Conservation (phyloP, 1,140 invertebrate genomes). For the Brachionus plicatilis region DNA sequence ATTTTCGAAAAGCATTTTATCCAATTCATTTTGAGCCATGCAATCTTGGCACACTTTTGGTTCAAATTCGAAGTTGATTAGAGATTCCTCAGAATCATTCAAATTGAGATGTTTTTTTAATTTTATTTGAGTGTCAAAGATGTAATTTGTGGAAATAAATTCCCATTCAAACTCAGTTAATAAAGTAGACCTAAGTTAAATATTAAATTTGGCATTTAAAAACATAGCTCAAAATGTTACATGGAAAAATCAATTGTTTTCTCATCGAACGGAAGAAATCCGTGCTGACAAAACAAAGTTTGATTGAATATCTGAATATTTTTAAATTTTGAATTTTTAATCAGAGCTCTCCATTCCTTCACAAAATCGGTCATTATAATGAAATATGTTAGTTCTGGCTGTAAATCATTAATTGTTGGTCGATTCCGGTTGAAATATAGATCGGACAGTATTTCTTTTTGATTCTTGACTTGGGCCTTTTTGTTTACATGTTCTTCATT, state of each 20-base stretch:
- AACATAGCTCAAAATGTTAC: background rate
- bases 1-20: constrained; percentile 23
- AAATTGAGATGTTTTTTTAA: background rate
- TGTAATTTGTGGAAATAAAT: background rate
- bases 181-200: background rate
- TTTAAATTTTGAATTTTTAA: constrained; percentile 17
- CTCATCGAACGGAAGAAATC: background rate
- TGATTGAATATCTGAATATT: background rate
- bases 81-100: background rate
- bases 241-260: constrained; percentile 3
- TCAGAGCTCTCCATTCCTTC: constrained; percentile 20
- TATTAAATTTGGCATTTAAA: background rate
- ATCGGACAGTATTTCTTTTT: constrained; percentile 2
- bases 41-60: background rate
- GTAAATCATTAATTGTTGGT: background rate
- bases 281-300: background rate
- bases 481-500: background rate
- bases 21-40: background rate
- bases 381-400: background rate
- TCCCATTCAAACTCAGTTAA: constrained; percentile 3
- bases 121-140: background rate
- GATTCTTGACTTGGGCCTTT: constrained; percentile 11
- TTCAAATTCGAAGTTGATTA: background rate
- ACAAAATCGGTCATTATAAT: constrained; percentile 24
- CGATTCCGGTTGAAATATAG: background rate